phyloP scores from a whole-genome alignment of 2,797 vertebrate species.

The Poeciliopsis presidionis region DNA sequence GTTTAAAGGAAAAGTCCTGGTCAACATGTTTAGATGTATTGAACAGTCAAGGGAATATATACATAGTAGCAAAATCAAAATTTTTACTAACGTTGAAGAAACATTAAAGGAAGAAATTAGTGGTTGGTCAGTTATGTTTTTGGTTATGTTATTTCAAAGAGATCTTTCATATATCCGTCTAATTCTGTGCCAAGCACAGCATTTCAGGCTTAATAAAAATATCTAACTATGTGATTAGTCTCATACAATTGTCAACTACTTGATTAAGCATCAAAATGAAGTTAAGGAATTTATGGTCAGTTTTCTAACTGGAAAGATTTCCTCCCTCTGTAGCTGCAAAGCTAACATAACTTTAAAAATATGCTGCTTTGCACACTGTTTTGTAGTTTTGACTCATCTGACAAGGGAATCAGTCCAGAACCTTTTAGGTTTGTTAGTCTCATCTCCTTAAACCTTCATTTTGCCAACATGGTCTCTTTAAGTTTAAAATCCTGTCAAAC shows the following conservation, averaged over 20 bases:
- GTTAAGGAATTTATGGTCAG: background rate
- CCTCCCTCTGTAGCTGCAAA: background rate
- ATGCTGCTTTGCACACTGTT: background rate
- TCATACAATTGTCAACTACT: background rate
- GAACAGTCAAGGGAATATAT: background rate
- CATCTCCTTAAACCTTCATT: background rate
- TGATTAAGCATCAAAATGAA: background rate
- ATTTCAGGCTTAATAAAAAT: background rate
- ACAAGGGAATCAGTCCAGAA: background rate
- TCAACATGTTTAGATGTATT: background rate
- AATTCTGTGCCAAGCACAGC: background rate
- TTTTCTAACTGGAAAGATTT: background rate
- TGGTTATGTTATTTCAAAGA: background rate
- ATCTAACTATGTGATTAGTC: background rate
- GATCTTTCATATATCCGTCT: background rate
- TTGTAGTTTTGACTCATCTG: background rate
- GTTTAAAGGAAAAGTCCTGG: background rate
- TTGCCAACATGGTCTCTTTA: background rate
- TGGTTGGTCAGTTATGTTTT: background rate
- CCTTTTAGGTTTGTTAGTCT: background rate
- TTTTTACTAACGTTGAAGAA: background rate
- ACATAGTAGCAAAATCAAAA: background rate
- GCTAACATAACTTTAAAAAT: background rate
- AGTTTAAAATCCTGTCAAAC: background rate
- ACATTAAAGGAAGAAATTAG: background rate